phyloP scores from a whole-genome alignment of 2,797 vertebrate species.

The Lepilemur ruficaudatus region DNA sequence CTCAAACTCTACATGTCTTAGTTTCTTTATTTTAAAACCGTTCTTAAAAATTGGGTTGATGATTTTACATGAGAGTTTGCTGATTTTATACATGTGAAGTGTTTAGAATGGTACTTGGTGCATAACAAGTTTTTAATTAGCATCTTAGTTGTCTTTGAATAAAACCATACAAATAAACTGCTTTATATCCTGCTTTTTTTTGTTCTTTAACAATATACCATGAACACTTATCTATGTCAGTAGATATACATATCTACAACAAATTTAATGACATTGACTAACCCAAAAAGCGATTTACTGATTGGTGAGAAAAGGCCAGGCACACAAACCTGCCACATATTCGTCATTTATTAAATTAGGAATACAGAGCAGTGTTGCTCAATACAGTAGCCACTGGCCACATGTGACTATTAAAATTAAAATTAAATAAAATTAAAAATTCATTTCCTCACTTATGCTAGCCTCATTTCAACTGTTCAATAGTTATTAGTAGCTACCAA shows the following conservation, averaged over 20 bases:
- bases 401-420: not conserved
- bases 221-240: not conserved
- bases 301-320: not conserved
- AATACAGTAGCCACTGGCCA: not conserved
- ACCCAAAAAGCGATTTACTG: not conserved
- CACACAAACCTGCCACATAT: not conserved
- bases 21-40: not conserved
- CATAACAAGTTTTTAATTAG: not conserved
- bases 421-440: slow-evolving; percentile 12
- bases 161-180: not conserved
- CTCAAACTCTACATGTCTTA: not conserved
- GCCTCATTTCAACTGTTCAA: not conserved
- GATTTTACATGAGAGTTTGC: not conserved
- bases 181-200: not conserved
- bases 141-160: not conserved
- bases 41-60: not conserved
- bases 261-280: not conserved
- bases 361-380: not conserved
- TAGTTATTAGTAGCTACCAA: not conserved
- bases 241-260: not conserved
- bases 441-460: not conserved
- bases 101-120: not conserved
- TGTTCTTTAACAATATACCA: not conserved
- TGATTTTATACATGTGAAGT: not conserved
- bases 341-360: not conserved